phyloP scores from a whole-genome alignment of 2,113 vertebrate genomes.

The Lepidothrix coronata region DNA sequence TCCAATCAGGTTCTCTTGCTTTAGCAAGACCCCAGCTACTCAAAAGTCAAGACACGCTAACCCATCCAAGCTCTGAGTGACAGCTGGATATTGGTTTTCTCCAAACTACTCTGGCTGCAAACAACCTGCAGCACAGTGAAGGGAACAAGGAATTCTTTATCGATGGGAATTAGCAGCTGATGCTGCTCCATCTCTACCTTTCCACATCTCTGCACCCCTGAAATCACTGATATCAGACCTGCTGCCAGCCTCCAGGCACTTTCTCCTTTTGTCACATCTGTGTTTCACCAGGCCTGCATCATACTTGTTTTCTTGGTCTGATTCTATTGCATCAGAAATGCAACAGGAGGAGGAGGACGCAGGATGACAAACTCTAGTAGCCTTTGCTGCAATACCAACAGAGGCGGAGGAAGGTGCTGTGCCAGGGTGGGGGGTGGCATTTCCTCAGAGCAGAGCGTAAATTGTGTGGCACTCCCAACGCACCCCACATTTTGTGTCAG shows the following conservation, averaged over 20 bases:
- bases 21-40: not conserved
- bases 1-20: not conserved
- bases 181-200: not conserved
- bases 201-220: not conserved
- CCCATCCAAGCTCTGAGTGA: not conserved
- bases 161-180: not conserved
- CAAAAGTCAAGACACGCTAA: not conserved
- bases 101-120: not conserved
- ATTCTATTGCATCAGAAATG: not conserved
- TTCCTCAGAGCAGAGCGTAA: not conserved
- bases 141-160: not conserved
- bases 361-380: not conserved
- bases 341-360: not conserved
- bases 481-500: not conserved
- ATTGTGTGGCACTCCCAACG: not conserved
- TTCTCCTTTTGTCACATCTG: not conserved
- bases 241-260: not conserved
- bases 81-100: constrained; percentile 23
- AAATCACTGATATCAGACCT: not conserved
- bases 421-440: not conserved
- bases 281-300: not conserved
- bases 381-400: not conserved
- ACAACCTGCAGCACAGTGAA: not conserved
- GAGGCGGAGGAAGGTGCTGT: not conserved
- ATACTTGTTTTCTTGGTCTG: not conserved